Evolutionary conservation across 2,113 vertebrate genomes (phyloP).

Genomic region (Saccopteryx bilineata): DNA sequence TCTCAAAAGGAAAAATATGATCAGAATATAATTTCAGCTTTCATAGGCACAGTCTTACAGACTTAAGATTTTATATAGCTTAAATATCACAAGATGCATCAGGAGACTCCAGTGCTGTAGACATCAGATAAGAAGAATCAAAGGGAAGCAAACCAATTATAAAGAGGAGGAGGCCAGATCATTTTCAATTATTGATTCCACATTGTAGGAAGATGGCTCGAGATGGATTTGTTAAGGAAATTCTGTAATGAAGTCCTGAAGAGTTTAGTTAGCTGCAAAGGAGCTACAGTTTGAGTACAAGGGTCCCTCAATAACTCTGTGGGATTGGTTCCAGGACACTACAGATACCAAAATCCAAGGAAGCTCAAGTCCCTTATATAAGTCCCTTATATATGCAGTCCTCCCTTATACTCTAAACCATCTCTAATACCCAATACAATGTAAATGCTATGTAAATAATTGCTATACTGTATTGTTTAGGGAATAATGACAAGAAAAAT

Average conservation of each 20-base stretch:
- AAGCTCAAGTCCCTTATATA: neutral
- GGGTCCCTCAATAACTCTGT: neutral
- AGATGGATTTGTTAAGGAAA: neutral
- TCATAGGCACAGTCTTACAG: conserved; percentile 10
- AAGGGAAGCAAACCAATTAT: conserved; percentile 37
- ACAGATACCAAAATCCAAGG: neutral
- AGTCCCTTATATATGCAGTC: too few relatives aligned
- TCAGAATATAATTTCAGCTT: conserved; percentile 46
- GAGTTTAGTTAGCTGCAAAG: neutral
- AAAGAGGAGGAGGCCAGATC: neutral
- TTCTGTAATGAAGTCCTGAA: neutral
- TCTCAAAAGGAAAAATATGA: conserved; percentile 37
- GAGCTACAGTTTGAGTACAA: neutral
- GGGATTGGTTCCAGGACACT: neutral
- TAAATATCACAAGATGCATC: neutral
- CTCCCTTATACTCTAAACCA: neutral
- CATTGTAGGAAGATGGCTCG: neutral
- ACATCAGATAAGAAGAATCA: conserved; percentile 41
- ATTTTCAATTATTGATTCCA: conserved; percentile 45
- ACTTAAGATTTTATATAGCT: conserved; percentile 11
- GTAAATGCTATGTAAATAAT: neutral
- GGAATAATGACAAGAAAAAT: neutral
- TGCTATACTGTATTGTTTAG: neutral
- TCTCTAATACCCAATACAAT: neutral
- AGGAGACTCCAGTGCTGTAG: neutral